phyloP scores from a whole-genome alignment of 2,797 vertebrate species.

The Orestias chungarensis region DNA sequence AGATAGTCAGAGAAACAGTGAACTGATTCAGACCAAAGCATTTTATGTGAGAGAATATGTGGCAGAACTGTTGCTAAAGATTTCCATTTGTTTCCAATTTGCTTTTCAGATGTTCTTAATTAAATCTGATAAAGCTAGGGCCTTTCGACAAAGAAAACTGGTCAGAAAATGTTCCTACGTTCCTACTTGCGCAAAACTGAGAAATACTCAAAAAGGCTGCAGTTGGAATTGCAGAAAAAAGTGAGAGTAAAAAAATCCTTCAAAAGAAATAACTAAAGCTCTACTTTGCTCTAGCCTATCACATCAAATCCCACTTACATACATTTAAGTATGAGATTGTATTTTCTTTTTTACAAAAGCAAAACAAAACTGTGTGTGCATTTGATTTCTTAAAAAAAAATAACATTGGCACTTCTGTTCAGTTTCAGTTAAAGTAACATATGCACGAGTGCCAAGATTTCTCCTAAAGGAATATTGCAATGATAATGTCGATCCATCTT shows the following conservation, averaged over 20 bases:
- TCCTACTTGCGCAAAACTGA: background rate
- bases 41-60: no score
- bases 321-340: background rate
- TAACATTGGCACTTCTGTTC: background rate
- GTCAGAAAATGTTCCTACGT: background rate
- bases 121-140: background rate
- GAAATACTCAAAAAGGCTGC: background rate
- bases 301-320: background rate
- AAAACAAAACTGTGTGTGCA: background rate
- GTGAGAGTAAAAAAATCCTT: background rate
- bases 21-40: background rate
- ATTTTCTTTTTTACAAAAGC: no score
- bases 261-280: no score
- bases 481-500: background rate
- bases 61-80: background rate
- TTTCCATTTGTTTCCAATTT: background rate
- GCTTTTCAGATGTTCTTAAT: background rate
- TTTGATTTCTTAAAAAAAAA: background rate
- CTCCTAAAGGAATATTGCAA: background rate
- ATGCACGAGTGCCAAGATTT: background rate
- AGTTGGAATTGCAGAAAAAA: background rate
- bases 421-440: background rate
- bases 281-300: background rate
- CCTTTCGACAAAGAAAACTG: background rate
- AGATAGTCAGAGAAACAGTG: background rate